Base-by-base conservation (phyloP, 1,140 invertebrate species). In the Drosophila subpulchrella region DNA sequence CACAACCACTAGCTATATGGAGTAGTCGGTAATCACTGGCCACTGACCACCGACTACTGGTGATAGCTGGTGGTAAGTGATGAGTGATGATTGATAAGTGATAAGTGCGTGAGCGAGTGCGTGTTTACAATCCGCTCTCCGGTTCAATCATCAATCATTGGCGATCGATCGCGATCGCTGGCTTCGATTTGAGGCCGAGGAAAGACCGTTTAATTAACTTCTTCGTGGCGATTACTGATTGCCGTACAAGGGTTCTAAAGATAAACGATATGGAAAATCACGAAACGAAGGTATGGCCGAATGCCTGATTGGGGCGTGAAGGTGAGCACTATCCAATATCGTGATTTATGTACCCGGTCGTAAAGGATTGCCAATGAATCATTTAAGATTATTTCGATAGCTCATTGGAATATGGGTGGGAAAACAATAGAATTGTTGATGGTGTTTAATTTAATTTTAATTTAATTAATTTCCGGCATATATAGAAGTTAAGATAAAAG, bases 251-350 rank as follows among this genome's bases (percentile, higher is more conserved):
- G 38, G 38, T 17, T 42, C n/a, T 13, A 20, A 51, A 58, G 72
- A 81, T 81, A 81, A 67, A 76, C 41, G 24, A 55, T 44, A 57
- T 46, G 36, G 39, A 34, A 65, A 78, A 78, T 78, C 78, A 81
- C 79, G 73, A 41, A 47, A 50, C 13, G 6, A 1, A 53, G 47
- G 57, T 50, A 54, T 75, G 59, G 15, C 41, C 13, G 8, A 20
- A 17, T 41, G 66, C 42, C 60, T 72, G 78, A 76, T 76, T 60
- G 13, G 17, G 36, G 24, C 73, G 78, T 81, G 78, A 50, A 20
- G 20, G 32, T 54, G 24, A 67, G 2, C 41, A 77, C 54, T 39
- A 53, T 36, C 36, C 50, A 39, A 48, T 48, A 30, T 41, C 53
- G 65, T 78, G 57, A 77, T 77, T 53, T 70, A 47, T 24, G 11